Evolutionary conservation across 2,888 invertebrate genomes (phyloP), one percentile per base, ranked within the genome.

Genomic region (Aphrophora alni): DNA sequence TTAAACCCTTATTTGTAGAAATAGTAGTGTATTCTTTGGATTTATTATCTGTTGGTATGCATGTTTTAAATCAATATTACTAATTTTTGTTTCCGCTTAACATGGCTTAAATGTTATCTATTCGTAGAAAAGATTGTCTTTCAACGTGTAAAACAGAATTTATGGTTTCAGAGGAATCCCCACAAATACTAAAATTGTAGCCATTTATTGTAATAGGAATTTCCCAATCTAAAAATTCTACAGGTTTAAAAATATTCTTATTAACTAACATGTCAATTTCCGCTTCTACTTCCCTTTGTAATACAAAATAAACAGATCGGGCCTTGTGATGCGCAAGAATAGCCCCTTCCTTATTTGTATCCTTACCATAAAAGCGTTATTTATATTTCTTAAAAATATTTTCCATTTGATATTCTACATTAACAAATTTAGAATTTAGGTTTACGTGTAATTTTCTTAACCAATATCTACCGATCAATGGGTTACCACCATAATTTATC

Each of bases 291-390:
- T 26, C 27, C 21, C 38, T 5, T 33, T 73, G 27, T 17, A 73
- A 33, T n/a, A 38, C 73, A 73, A 73, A 73, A 12, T 33, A 38
- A 12, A 73, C 28, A 5, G 73, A 38, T n/a, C 73, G 21, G n/a
- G 73, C n/a, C 38, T 73, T 73, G 28, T 28, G 28, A 71, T 71
- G 28, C 12, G 28, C 71, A 71, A 28, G 71, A 24, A 71, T 71
- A 8, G 71, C 28, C 12, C 21, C 71, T 5, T n/a, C n/a, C n/a
- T n/a, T n/a, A n/a, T n/a, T n/a, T n/a, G n/a, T n/a, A n/a, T n/a
- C n/a, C n/a, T n/a, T n/a, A n/a, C n/a, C n/a, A n/a, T n/a, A n/a
- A n/a, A n/a, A n/a, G n/a, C n/a, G n/a, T n/a, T n/a, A n/a, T n/a
- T n/a, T n/a, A n/a, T n/a, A n/a, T n/a, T n/a, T n/a, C n/a, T n/a